Evolutionary conservation across 2,113 vertebrate species (phyloP).

Genomic region (Melozone crissalis): DNA sequence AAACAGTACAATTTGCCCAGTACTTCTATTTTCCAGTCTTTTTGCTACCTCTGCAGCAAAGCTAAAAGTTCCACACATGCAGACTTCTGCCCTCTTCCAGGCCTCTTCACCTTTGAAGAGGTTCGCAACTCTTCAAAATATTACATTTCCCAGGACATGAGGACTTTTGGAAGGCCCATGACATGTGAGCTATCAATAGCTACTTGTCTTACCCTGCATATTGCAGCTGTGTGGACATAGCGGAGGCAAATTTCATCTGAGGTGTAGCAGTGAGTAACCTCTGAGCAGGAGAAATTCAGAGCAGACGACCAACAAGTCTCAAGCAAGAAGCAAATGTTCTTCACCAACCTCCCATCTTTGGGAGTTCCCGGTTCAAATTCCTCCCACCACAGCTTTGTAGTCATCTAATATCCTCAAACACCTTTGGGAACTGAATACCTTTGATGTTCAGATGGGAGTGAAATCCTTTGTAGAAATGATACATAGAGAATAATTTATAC

Average conservation of each 20-base stretch:
- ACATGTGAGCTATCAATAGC: fast-evolving
- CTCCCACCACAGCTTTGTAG: not conserved
- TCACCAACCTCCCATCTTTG: not conserved
- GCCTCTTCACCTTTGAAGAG: not conserved
- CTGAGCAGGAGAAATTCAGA: not conserved
- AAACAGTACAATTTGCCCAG: not conserved
- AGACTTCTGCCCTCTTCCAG: not conserved
- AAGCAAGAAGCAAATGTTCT: not conserved
- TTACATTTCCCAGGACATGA: not conserved
- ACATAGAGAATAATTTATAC: not conserved
- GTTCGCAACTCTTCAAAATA: not conserved
- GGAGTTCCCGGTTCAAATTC: not conserved
- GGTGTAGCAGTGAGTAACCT: fast-evolving
- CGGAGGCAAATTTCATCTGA: not conserved
- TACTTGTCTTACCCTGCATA: not conserved
- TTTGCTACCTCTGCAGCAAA: not conserved
- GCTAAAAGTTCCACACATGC: not conserved
- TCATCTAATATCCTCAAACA: not conserved
- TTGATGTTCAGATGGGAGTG: not conserved
- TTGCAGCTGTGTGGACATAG: not conserved
- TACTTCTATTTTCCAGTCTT: not conserved
- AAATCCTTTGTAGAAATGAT: not conserved
- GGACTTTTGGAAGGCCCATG: not conserved
- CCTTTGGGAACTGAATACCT: not conserved
- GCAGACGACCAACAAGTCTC: not conserved